Conservation (phyloP, 2,797 vertebrate genomes). For the Liasis olivaceus region DNA sequence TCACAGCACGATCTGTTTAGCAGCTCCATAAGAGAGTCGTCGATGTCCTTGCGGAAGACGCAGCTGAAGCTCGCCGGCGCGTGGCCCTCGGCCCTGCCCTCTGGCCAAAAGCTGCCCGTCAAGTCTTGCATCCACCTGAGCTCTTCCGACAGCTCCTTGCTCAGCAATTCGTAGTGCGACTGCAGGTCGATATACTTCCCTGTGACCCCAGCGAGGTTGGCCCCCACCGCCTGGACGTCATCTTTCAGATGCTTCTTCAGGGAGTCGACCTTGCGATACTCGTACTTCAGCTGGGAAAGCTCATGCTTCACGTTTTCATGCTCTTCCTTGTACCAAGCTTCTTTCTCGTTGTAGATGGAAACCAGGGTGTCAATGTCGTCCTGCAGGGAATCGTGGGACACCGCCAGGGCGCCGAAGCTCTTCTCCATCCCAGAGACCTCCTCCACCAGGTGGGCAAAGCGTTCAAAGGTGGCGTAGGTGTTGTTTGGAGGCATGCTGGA, state of each 20-base stretch:
- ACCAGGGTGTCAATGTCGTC: slow-evolving; percentile 84
- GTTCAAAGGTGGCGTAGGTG: slow-evolving; percentile 87
- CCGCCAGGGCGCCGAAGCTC: slow-evolving; percentile 70
- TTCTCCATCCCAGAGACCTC: slow-evolving; percentile 76
- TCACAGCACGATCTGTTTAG: slow-evolving; percentile 72
- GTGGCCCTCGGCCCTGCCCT: slow-evolving; percentile 51
- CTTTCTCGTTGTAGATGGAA: slow-evolving; percentile 86
- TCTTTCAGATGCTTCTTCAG: slow-evolving; percentile 79
- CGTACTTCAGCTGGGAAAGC: slow-evolving; percentile 84
- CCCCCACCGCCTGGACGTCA: slow-evolving; percentile 75
- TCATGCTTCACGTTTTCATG: slow-evolving; percentile 77
- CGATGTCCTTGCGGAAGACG: slow-evolving; percentile 72
- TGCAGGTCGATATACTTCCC: slow-evolving; percentile 78
- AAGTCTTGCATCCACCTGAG: slow-evolving; percentile 84
- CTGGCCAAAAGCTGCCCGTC: slow-evolving; percentile 73
- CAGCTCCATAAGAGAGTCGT: slow-evolving; percentile 78
- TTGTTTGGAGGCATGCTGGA: slow-evolving; percentile 88
- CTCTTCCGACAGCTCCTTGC: slow-evolving; percentile 81
- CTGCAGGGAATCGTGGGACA: slow-evolving; percentile 75
- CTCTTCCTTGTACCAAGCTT: slow-evolving; percentile 88
- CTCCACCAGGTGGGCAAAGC: slow-evolving; percentile 81
- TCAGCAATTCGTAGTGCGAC: slow-evolving; percentile 78
- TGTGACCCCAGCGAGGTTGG: slow-evolving; percentile 68
- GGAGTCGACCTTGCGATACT: slow-evolving; percentile 82
- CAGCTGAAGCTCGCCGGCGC: slow-evolving; percentile 62